Conservation (phyloP, 1,140 invertebrate genomes). For the Drosophila quadrilineata region DNA sequence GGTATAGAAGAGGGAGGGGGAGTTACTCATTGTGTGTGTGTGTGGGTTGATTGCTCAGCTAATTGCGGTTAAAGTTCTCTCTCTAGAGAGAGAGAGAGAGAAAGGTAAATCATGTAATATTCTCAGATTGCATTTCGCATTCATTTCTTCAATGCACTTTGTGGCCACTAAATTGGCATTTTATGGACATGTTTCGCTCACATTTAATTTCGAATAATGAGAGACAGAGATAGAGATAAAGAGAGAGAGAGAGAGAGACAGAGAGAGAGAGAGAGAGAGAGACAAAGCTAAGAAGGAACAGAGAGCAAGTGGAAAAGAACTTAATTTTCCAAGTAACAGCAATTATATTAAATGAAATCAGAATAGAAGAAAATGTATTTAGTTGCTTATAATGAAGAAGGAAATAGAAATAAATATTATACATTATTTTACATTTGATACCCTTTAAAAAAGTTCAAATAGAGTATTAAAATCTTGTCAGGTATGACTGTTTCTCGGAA, state of each 20-base stretch:
- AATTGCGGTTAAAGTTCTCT: conserved; percentile 45
- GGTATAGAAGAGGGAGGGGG: neutral
- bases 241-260: neutral
- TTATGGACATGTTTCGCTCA: conserved; percentile 68
- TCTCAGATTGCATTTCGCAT: neutral
- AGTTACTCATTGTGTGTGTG: neutral
- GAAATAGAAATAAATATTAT: too few relatives aligned
- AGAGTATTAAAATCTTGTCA: too few relatives aligned
- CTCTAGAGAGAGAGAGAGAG: conserved; percentile 7
- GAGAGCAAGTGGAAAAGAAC: too few relatives aligned
- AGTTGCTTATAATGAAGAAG: too few relatives aligned
- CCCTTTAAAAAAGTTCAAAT: too few relatives aligned
- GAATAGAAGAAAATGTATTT: too few relatives aligned
- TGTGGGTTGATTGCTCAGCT: conserved; percentile 41
- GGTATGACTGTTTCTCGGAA: too few relatives aligned
- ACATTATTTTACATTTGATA: too few relatives aligned
- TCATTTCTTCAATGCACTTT: conserved; percentile 9
- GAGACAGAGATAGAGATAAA: neutral
- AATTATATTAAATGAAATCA: too few relatives aligned
- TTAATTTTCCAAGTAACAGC: too few relatives aligned
- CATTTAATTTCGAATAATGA: conserved; percentile 12
- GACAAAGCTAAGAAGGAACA: too few relatives aligned
- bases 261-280: too few relatives aligned
- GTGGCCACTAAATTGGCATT: conserved; percentile 54
- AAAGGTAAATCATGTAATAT: neutral